A percentile compares a stretch with the other conserved stretches of the same genome.
These are phyloP conservation scores for Lepas anatifera DNA, from an alignment of 2,888 invertebrate species.

Conservation along the genomic window DNA sequence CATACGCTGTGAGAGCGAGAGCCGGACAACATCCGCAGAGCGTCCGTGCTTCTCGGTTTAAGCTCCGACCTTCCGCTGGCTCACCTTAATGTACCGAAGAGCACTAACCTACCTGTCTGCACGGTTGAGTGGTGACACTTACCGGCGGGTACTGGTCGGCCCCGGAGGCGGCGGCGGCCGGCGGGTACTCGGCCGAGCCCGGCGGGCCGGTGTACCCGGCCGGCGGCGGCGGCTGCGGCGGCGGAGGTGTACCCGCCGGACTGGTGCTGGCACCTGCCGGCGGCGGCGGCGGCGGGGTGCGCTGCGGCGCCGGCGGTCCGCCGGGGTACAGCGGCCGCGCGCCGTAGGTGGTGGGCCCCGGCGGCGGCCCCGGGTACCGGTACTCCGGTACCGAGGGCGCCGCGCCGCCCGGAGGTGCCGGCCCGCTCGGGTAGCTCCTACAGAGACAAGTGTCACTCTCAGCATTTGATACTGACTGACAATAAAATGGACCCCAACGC, in stretches of 20 bases:
- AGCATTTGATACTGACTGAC: too few species aligned
- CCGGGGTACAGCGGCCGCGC: background rate
- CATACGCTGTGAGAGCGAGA: too few species aligned
- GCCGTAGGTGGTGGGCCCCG: conserved; percentile 2
- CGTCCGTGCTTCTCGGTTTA: too few species aligned
- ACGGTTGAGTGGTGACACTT: too few species aligned
- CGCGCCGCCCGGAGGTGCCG: background rate
- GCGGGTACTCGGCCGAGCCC: background rate
- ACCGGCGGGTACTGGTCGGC: background rate
- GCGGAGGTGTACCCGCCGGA: background rate
- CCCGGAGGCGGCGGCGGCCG: background rate
- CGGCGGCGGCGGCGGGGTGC: conserved; percentile 2
- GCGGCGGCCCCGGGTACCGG: conserved; percentile 1
- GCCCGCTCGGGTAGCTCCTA: background rate
- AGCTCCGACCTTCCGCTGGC: too few species aligned
- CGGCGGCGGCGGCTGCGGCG: background rate
- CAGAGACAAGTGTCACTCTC: too few species aligned
- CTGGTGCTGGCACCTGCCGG: background rate
- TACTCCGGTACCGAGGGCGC: background rate
- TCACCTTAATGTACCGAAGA: too few species aligned
- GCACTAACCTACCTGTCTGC: too few species aligned
- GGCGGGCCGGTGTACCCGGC: background rate
- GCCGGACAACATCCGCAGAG: too few species aligned
- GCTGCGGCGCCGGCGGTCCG: background rate
- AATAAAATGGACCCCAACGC: too few species aligned